Percentiles rank a stretch among this genome's conserved stretches.
Evolutionary conservation across 2,113 vertebrate genomes (phyloP).

Genomic region (Dicrurus megarhynchus): DNA sequence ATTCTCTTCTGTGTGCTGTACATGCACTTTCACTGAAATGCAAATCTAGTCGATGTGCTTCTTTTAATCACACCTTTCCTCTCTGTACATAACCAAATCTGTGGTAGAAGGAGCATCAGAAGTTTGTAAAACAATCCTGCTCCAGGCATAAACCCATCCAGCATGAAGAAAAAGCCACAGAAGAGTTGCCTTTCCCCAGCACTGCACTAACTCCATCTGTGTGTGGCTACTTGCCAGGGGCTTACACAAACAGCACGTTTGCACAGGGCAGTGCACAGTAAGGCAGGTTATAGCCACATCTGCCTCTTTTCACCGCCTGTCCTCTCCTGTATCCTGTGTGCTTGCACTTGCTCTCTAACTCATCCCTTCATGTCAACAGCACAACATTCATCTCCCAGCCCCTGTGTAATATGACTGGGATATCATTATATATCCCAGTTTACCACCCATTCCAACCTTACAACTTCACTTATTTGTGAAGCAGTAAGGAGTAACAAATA

Average conservation of each 20-base stretch:
- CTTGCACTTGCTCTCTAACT: neutral
- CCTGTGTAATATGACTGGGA: neutral
- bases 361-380: neutral
- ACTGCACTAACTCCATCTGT: too few species aligned
- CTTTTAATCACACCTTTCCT: neutral
- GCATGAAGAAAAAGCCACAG: neutral
- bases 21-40: neutral
- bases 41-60: neutral
- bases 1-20: neutral
- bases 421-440: neutral
- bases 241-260: neutral
- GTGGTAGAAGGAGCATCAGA: neutral
- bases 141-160: neutral
- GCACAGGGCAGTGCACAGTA: neutral
- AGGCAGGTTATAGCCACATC: neutral
- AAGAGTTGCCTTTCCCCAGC: neutral
- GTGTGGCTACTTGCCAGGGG: neutral
- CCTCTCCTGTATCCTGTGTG: neutral
- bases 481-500: neutral
- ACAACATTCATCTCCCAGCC: neutral
- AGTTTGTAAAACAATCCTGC: neutral
- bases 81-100: neutral
- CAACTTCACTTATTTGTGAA: neutral
- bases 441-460: neutral
- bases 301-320: neutral